Evolutionary conservation across 2,888 invertebrate species (phyloP).

Genomic region (Pandemis corylana): DNA sequence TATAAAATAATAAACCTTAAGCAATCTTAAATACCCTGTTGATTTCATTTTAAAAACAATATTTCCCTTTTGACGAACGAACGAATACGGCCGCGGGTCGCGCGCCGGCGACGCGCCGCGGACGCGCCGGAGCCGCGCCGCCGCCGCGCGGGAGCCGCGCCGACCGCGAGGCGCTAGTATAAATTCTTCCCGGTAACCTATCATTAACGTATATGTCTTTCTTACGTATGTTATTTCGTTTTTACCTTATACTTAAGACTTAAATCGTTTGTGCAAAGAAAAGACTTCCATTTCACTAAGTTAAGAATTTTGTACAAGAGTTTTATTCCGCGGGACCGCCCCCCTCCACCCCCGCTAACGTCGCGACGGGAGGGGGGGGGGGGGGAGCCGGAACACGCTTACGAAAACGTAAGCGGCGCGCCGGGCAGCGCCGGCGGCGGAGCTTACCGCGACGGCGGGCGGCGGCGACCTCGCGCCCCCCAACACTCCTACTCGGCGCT

Average conservation of each 20-base stretch:
- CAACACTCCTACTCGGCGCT: not conserved
- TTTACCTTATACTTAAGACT: conserved; percentile 70
- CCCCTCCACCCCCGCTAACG: no score
- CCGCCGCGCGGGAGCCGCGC: conserved; percentile 36
- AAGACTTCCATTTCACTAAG: conserved; percentile 59
- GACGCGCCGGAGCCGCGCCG: conserved; percentile 39
- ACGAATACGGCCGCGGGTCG: conserved; percentile 19
- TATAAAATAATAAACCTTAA: conserved; percentile 83
- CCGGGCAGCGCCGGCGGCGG: no score
- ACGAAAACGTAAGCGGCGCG: conserved; percentile 10
- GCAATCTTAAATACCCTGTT: conserved; percentile 85
- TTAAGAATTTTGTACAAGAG: conserved; percentile 72
- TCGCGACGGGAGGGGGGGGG: not conserved
- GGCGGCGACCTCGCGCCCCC: not conserved
- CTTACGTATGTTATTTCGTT: conserved; percentile 84
- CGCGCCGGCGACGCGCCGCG: conserved; percentile 10
- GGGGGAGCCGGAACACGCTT: not conserved
- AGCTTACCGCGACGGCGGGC: not conserved
- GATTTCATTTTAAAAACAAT: conserved; percentile 72
- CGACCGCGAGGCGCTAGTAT: conserved; percentile 57
- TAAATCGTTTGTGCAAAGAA: conserved; percentile 75
- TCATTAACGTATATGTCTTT: conserved; percentile 84
- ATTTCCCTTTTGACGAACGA: conserved; percentile 37
- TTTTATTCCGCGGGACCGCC: conserved; percentile 43
- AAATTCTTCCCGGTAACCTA: conserved; percentile 82